Percentiles rank a stretch among this genome's conserved stretches.
phyloP scores from a whole-genome alignment of 2,888 invertebrate genomes.

The Volucella inanis region DNA sequence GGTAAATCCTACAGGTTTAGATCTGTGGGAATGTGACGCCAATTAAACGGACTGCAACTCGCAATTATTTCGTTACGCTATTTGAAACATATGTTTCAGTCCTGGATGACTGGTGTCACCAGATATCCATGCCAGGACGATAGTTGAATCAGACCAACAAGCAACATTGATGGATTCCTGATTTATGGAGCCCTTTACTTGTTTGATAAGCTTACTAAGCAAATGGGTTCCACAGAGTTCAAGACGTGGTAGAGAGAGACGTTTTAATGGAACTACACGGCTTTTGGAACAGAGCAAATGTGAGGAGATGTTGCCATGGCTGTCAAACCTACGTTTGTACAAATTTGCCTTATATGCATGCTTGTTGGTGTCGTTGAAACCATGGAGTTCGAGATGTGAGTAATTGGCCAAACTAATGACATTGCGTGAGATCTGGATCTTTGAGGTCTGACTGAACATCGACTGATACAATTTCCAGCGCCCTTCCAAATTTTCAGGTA shows the following conservation, averaged over 20 bases:
- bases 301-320: too few species aligned
- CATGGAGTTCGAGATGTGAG: too few species aligned
- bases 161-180: background rate
- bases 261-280: conserved; percentile 60
- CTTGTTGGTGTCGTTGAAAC: too few species aligned
- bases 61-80: conserved; percentile 55
- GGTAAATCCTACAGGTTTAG: conserved; percentile 64
- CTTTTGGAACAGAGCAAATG: conserved; percentile 60
- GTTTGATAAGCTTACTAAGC: conserved; percentile 33
- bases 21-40: conserved; percentile 57
- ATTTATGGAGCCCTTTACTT: conserved; percentile 11
- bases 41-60: conserved; percentile 10
- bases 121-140: too few species aligned
- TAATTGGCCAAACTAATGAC: too few species aligned
- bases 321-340: too few species aligned
- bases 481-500: too few species aligned
- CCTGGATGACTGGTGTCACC: conserved; percentile 34
- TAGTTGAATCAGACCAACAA: conserved; percentile 70
- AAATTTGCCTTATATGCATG: too few species aligned
- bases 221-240: conserved; percentile 57
- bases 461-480: too few species aligned
- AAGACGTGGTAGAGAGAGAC: conserved; percentile 54
- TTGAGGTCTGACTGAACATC: too few species aligned
- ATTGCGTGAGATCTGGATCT: too few species aligned
- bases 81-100: conserved; percentile 65